A percentile compares a stretch with the other conserved stretches of the same genome.
Conservation (phyloP, 1,140 invertebrate genomes). For the Saccostrea echinata region DNA sequence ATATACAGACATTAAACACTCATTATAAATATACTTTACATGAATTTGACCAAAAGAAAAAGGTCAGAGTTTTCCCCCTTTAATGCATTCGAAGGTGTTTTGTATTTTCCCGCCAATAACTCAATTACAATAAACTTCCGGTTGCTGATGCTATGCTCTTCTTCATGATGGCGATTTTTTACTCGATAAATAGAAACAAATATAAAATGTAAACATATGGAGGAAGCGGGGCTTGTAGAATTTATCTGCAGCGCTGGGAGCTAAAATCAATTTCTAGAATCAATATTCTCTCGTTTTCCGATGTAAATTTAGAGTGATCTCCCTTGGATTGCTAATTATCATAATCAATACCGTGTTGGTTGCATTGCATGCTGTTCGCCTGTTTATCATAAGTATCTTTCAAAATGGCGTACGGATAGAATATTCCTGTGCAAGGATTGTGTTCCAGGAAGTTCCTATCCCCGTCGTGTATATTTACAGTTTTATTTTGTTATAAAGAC, state of each 20-base stretch:
- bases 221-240: background rate
- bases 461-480: background rate
- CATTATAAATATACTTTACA: too few relatives aligned
- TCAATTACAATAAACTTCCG: background rate
- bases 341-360: background rate
- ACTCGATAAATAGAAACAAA: background rate
- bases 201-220: background rate
- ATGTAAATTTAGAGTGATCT: background rate
- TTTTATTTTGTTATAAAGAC: too few relatives aligned
- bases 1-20: too few relatives aligned
- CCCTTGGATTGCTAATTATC: slow-evolving; percentile 18
- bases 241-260: background rate
- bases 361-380: background rate
- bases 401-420: slow-evolving; percentile 27
- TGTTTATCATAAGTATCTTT: background rate
- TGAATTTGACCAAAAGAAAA: too few relatives aligned
- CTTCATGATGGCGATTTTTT: background rate
- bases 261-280: background rate
- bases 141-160: background rate
- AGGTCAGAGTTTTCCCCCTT: background rate
- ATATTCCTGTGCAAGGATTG: background rate
- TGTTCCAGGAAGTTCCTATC: background rate
- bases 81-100: background rate
- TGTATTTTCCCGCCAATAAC: background rate
- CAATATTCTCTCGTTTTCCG: background rate